Evolutionary conservation across 2,888 invertebrate species (phyloP).

Genomic region (Belgica antarctica): DNA sequence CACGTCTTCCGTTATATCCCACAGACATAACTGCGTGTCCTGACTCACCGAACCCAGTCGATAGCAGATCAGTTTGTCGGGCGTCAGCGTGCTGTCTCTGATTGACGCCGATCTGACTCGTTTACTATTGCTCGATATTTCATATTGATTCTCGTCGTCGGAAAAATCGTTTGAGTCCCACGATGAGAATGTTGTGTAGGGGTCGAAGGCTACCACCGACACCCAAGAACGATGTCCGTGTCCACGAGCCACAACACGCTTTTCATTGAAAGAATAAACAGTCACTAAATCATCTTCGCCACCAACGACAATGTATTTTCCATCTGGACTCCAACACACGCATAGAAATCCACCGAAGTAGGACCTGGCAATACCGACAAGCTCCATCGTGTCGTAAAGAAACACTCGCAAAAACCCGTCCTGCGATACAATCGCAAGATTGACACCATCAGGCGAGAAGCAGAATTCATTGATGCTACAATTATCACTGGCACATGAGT

Average conservation of each 20-base stretch:
- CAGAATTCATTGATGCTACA: constrained; percentile 93
- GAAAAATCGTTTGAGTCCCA: constrained; percentile 60
- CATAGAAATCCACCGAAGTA: constrained; percentile 98
- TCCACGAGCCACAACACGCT: constrained; percentile 92
- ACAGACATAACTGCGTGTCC: constrained; percentile 95
- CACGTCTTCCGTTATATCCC: constrained; percentile 97
- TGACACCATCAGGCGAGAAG: constrained; percentile 91
- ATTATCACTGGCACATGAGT: constrained; percentile 57
- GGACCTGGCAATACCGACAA: constrained; percentile 88
- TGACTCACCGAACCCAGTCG: constrained; percentile 90
- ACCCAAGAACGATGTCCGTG: constrained; percentile 99
- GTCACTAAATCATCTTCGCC: constrained; percentile 99
- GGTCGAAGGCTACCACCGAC: constrained; percentile 92
- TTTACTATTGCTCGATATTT: constrained; percentile 51
- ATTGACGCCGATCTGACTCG: constrained; percentile 50
- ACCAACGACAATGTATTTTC: constrained; percentile 91
- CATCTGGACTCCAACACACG: constrained; percentile 97
- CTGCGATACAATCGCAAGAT: constrained; percentile 90
- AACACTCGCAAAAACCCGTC: constrained; percentile 94
- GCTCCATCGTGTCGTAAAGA: constrained; percentile 96
- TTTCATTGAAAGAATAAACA: constrained; percentile 91
- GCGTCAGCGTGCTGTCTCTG: constrained; percentile 53
- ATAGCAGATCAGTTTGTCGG: constrained; percentile 65
- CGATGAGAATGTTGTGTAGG: constrained; percentile 72
- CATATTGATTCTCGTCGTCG: constrained; percentile 58